These are phyloP conservation scores for Leucophenga varia DNA, from an alignment of 1,140 invertebrate genomes.

Conservation along the genomic window DNA sequence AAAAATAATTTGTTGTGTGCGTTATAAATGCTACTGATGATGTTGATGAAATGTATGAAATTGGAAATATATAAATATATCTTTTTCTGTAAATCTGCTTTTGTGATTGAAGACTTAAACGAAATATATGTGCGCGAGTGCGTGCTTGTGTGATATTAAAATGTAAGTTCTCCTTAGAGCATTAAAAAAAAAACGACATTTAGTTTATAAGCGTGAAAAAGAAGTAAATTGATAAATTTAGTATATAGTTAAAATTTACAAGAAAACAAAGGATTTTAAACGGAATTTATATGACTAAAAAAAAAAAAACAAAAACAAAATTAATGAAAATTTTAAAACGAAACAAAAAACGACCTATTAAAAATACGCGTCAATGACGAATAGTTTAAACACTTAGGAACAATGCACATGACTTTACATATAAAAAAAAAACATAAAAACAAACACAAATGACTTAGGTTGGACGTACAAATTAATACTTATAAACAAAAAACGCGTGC, in stretches of 20 bases:
- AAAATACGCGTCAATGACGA: slow-evolving; percentile 7
- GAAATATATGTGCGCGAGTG: slow-evolving; percentile 34
- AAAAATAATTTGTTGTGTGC: slow-evolving; percentile 12
- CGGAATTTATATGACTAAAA: slow-evolving; percentile 30
- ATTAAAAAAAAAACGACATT: slow-evolving; percentile 25
- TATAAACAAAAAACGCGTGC: no score
- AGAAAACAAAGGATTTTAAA: slow-evolving; percentile 50
- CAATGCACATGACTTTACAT: slow-evolving; percentile 2
- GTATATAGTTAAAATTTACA: slow-evolving; percentile 14
- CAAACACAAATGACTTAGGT: slow-evolving; percentile 31
- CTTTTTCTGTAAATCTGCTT: no score
- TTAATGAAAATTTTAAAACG: no score
- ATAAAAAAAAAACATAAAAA: slow-evolving; percentile 13
- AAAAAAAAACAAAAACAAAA: slow-evolving; percentile 10
- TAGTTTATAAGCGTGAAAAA: slow-evolving; percentile 30
- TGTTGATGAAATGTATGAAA: neutral
- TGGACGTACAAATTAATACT: slow-evolving; percentile 37
- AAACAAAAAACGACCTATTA: slow-evolving; percentile 19
- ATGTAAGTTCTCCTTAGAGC: slow-evolving; percentile 28
- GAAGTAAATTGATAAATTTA: slow-evolving; percentile 16
- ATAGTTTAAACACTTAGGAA: slow-evolving; percentile 4
- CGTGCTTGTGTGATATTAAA: slow-evolving; percentile 53
- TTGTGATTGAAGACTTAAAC: slow-evolving; percentile 26
- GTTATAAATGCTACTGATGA: neutral
- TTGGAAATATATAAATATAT: no score